Evolutionary conservation across 2,113 vertebrate genomes (phyloP), one percentile per base, ranked within the genome.

Genomic region (Callipepla californica): DNA sequence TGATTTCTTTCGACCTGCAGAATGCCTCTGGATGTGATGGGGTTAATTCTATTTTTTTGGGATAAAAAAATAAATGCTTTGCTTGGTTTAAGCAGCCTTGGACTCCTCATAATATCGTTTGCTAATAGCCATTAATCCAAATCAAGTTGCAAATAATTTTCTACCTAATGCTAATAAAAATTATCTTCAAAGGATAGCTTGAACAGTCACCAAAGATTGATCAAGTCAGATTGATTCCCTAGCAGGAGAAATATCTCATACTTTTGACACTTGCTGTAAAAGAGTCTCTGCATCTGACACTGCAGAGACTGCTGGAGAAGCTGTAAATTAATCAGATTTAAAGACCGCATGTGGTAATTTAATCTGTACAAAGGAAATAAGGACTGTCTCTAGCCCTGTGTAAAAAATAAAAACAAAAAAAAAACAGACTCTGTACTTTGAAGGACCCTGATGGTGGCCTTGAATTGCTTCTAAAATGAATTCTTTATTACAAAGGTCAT

Each of bases 271-370:
- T 75, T 80, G 67, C 91, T 89, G 62, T 92, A 94, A 92, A 94
- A 83, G 85, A 72, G 91, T 66, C 51, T 85, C 51, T 85, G 73
- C 85, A 61, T 73, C 73, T 88, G 87, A 83, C 76, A 81, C 62
- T 32, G 65, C 53, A 76, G 79, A 74, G 94, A 81, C 65, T 94
- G 73, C 90, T 80, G 83, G 76, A 92, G 89, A 53, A 90, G 92
- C 94, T 95, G 90, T 95, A 94, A 96, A 96, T 96, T 93, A 85
- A 95, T 84, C 94, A 88, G 72, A 94, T 89, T 90, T 95, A 94
- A 96, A 95, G 94, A 84, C 57, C 79, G 69, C 53, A 72, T 81
- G 94, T 13, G 17, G 85, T 92, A 86, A 94, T 91, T 91, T 88
- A 96, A 95, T 95, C 87, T 91, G 21, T 92, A 45, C 36, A 62